These are phyloP conservation scores for Manis crassicaudata DNA, from an alignment of 2,797 vertebrate genomes.

Conservation along the genomic window DNA sequence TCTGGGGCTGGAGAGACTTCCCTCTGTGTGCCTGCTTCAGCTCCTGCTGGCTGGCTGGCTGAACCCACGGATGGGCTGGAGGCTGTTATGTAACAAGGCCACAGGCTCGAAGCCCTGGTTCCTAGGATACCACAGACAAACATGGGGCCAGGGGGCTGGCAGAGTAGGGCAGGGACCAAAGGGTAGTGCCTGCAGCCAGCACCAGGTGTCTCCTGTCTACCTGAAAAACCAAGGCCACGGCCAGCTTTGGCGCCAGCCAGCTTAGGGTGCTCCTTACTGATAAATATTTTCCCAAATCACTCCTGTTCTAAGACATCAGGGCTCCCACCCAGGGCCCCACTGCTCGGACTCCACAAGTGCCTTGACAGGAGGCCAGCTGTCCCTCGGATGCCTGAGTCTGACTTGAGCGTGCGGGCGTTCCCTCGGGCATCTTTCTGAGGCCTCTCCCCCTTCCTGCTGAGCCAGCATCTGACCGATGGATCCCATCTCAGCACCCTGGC, in stretches of 20 bases:
- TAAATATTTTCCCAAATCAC: neutral
- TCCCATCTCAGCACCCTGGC: neutral
- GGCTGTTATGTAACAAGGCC: conserved; percentile 78
- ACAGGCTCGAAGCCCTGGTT: conserved; percentile 55
- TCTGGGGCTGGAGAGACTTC: neutral
- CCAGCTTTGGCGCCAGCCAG: neutral
- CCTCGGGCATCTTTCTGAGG: neutral
- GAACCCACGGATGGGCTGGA: conserved; percentile 46
- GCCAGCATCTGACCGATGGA: neutral
- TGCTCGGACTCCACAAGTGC: neutral
- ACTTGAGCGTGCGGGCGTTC: neutral
- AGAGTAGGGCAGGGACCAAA: neutral
- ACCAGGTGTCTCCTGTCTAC: conserved; percentile 23
- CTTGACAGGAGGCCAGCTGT: neutral
- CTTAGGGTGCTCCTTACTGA: neutral
- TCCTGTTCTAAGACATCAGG: neutral
- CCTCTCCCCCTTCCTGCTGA: neutral
- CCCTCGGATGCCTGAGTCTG: neutral
- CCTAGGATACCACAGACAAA: conserved; percentile 76
- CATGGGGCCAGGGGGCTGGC: neutral
- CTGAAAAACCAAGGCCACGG: neutral
- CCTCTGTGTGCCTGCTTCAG: neutral
- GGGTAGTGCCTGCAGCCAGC: neutral
- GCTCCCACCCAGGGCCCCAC: neutral
- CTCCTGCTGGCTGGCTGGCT: conserved; percentile 31